A percentile compares a stretch with the other conserved stretches of the same genome.
phyloP scores from a whole-genome alignment of 2,888 invertebrate genomes.

The Pseudococcus longispinus region DNA sequence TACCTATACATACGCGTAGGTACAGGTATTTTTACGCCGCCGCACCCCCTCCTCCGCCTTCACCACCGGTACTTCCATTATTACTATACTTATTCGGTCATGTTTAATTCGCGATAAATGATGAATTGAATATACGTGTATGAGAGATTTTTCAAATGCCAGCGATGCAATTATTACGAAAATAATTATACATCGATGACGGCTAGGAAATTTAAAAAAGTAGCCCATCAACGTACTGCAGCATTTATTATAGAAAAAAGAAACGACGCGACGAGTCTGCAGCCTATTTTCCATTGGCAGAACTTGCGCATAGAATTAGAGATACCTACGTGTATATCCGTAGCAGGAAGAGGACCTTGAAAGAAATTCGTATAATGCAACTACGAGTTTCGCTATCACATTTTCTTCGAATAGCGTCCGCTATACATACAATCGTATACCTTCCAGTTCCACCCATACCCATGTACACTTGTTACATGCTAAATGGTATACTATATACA shows the following conservation, averaged over 20 bases:
- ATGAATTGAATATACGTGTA: no score
- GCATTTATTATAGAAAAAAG: no score
- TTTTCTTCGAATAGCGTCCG: not conserved
- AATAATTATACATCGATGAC: no score
- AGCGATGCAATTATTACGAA: no score
- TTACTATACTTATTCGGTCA: not conserved
- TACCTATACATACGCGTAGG: not conserved
- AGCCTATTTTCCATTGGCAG: not conserved
- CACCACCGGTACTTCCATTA: not conserved
- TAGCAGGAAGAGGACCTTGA: not conserved
- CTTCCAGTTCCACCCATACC: not conserved
- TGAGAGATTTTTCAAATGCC: no score
- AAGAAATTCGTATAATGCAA: constrained; percentile 18
- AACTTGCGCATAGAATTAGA: not conserved
- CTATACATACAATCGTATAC: not conserved
- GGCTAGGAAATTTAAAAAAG: no score
- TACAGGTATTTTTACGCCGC: not conserved
- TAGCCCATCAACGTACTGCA: no score
- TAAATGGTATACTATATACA: not conserved
- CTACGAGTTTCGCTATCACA: not conserved
- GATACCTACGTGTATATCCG: not conserved
- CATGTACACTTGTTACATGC: not conserved
- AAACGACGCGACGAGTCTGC: no score
- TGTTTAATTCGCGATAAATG: not conserved
- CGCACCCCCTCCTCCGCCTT: not conserved